phyloP scores from a whole-genome alignment of 2,113 vertebrate genomes.

The Menidia beryllina region DNA sequence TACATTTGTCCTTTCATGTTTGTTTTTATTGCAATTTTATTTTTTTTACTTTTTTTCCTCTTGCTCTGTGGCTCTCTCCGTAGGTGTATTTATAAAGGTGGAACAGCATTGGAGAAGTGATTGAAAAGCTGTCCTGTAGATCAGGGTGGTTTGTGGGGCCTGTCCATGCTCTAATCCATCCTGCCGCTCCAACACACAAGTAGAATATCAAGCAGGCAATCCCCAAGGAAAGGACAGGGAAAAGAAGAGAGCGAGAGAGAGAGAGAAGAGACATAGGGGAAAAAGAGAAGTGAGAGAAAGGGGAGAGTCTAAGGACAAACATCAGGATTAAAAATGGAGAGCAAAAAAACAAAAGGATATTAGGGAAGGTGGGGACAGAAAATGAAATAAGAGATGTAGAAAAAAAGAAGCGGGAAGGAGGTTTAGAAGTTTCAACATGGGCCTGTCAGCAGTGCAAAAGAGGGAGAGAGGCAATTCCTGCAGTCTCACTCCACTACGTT shows the following conservation, averaged over 20 bases:
- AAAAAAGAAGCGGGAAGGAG: constrained; percentile 14
- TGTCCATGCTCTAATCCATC: constrained; percentile 91
- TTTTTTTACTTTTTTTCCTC: constrained; percentile 31
- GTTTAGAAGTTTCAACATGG: constrained; percentile 36
- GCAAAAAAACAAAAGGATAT: constrained; percentile 24
- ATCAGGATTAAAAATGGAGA: constrained; percentile 43
- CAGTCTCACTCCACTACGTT: constrained; percentile 89
- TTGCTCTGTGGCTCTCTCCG: constrained; percentile 33
- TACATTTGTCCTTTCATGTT: constrained; percentile 66
- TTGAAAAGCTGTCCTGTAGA: constrained; percentile 87
- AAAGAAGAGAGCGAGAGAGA: constrained; percentile 62
- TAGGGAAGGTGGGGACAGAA: background rate
- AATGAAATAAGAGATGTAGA: constrained; percentile 16
- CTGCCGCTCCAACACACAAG: constrained; percentile 81
- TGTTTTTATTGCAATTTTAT: constrained; percentile 60
- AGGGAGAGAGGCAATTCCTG: constrained; percentile 85
- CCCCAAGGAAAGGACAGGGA: constrained; percentile 55
- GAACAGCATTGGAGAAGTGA: constrained; percentile 76
- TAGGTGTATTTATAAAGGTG: constrained; percentile 76
- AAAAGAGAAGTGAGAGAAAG: constrained; percentile 30
- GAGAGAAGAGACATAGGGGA: constrained; percentile 57
- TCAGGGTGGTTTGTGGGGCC: constrained; percentile 84
- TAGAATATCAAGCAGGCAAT: constrained; percentile 84
- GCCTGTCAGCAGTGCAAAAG: constrained; percentile 35
- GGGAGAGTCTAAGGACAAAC: constrained; percentile 32